A percentile compares a stretch with the other conserved stretches of the same genome.
These are phyloP conservation scores for Perccottus glenii DNA, from an alignment of 2,113 vertebrate species.

Conservation along the genomic window DNA sequence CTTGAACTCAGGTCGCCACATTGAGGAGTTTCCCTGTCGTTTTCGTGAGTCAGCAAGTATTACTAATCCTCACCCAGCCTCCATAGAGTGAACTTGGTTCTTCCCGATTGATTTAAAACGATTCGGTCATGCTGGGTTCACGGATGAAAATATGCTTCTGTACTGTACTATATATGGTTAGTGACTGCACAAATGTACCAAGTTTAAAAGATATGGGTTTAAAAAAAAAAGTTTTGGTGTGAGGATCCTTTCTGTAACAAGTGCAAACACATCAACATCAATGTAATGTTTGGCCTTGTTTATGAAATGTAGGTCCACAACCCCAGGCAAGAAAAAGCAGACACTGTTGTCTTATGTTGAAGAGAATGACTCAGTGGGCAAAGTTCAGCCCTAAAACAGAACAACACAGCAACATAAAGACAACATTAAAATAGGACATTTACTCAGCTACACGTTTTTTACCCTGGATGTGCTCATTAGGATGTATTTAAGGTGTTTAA, in stretches of 20 bases:
- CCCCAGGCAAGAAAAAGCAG: constrained; percentile 14
- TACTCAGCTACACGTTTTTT: constrained; percentile 3
- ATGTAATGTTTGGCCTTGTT: constrained; percentile 25
- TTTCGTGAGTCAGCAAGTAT: constrained; percentile 14
- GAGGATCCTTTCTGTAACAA: constrained; percentile 31
- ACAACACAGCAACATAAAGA: constrained; percentile 10
- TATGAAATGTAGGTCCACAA: constrained; percentile 15
- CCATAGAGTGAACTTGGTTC: neutral
- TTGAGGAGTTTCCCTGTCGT: constrained; percentile 16
- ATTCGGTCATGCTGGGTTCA: constrained; percentile 5
- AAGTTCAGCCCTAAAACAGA: neutral
- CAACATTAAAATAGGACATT: constrained; percentile 2
- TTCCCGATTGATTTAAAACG: neutral
- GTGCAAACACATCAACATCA: constrained; percentile 32
- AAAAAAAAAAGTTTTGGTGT: constrained; percentile 13
- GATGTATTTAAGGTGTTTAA: neutral
- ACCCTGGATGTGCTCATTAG: neutral
- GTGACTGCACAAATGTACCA: neutral
- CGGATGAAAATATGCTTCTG: constrained; percentile 26
- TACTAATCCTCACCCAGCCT: constrained; percentile 9
- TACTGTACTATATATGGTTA: neutral
- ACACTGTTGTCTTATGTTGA: constrained; percentile 2
- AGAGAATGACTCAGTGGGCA: constrained; percentile 7
- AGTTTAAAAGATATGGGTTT: constrained; percentile 17
- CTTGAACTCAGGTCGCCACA: constrained; percentile 15